phyloP scores from a whole-genome alignment of 2,113 vertebrate species.

The Grus americana region DNA sequence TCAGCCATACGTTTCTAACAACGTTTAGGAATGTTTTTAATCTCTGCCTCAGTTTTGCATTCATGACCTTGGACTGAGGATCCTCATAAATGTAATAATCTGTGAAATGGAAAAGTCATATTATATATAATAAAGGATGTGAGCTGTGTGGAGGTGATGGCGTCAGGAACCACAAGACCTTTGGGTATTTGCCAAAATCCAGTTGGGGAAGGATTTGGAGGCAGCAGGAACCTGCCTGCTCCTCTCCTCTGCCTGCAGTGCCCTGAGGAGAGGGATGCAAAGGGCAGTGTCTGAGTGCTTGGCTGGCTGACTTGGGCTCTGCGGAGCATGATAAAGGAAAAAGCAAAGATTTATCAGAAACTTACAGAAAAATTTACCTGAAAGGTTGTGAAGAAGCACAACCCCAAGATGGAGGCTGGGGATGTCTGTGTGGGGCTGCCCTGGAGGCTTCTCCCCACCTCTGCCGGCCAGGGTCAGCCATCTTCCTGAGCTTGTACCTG shows the following conservation, averaged over 20 bases:
- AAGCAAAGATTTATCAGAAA: neutral
- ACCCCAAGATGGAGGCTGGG: rapidly evolving
- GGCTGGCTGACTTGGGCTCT: neutral
- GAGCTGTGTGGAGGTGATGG: neutral
- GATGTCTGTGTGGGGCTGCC: too few species aligned
- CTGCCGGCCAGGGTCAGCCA: rapidly evolving
- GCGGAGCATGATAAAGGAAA: neutral
- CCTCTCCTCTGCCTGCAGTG: rapidly evolving
- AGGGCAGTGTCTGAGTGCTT: rapidly evolving
- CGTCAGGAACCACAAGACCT: neutral
- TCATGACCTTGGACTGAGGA: neutral
- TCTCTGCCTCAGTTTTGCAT: neutral
- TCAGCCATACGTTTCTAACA: neutral
- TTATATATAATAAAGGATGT: neutral
- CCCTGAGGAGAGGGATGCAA: neutral
- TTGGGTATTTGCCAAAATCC: neutral
- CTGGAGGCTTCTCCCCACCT: rapidly evolving
- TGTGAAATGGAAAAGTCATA: neutral
- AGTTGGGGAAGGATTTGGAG: neutral
- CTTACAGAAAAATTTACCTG: neutral
- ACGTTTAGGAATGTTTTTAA: neutral
- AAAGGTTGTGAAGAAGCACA: neutral
- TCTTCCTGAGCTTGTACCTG: neutral
- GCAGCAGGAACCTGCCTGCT: neutral
- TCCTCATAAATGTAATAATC: neutral